These are phyloP conservation scores for Coreoperca whiteheadi DNA, from an alignment of 2,113 vertebrate species.

Conservation along the genomic window DNA sequence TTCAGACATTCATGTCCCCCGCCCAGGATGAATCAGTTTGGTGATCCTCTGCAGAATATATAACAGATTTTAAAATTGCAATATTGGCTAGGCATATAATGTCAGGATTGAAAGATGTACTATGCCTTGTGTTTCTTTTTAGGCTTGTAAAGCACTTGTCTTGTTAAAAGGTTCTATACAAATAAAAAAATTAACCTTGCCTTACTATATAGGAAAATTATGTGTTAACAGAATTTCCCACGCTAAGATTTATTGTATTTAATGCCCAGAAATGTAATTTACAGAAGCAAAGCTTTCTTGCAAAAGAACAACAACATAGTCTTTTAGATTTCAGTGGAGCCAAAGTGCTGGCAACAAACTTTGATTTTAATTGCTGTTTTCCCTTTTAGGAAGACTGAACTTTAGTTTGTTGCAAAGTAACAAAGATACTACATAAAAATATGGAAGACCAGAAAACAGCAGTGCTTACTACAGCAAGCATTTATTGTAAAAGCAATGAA, in stretches of 20 bases:
- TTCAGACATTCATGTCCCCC: not conserved
- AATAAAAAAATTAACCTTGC: not conserved
- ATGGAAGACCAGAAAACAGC: not conserved
- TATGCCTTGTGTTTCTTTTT: not conserved
- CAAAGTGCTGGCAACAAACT: not conserved
- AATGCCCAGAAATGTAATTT: not conserved
- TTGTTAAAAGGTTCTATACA: not conserved
- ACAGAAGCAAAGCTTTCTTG: not conserved
- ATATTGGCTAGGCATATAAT: not conserved
- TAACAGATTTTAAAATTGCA: not conserved
- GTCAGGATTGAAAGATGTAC: not conserved
- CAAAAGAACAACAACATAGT: not conserved
- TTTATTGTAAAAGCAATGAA: conserved; percentile 14
- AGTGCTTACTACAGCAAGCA: not conserved
- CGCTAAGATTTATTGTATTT: not conserved
- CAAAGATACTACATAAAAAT: not conserved
- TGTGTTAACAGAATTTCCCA: not conserved
- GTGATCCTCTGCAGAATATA: not conserved
- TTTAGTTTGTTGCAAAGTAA: conserved; percentile 1
- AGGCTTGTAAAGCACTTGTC: not conserved
- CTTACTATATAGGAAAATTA: not conserved
- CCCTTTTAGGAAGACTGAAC: not conserved
- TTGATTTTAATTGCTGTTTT: not conserved
- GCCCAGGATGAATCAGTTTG: not conserved
- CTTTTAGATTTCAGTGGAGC: not conserved